phyloP scores from a whole-genome alignment of 2,797 vertebrate species.

The Acomys russatus region DNA sequence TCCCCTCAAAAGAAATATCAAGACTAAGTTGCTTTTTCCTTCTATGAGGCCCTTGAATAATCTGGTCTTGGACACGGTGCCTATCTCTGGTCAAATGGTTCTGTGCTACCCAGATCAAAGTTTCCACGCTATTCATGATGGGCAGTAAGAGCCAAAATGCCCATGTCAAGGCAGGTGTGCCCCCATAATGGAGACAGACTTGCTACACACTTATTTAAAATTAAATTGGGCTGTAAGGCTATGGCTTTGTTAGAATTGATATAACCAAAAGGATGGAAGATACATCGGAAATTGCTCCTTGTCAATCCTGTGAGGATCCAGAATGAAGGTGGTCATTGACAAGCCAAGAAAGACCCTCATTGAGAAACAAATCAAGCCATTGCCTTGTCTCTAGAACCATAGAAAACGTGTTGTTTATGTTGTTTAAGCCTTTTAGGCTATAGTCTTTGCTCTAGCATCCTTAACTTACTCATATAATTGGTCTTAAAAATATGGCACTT shows the following conservation, averaged over 20 bases:
- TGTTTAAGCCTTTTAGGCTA: background rate
- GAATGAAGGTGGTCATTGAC: background rate
- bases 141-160: background rate
- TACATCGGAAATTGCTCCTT: background rate
- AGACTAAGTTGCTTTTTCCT: background rate
- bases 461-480: constrained; percentile 27
- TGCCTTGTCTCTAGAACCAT: background rate
- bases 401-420: constrained; percentile 49
- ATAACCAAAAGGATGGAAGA: background rate
- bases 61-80: background rate
- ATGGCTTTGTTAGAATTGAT: background rate
- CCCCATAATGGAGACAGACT: background rate
- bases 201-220: background rate
- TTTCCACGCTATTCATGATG: background rate
- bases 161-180: background rate
- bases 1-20: background rate
- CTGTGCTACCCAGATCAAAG: background rate
- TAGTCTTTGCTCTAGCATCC: background rate
- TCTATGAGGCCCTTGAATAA: background rate
- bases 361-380: background rate
- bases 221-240: background rate
- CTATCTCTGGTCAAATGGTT: background rate
- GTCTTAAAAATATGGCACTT: constrained; percentile 13
- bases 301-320: background rate
- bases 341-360: background rate